Evolutionary conservation across 2,888 invertebrate species (phyloP), one percentile per base, ranked within the genome.

Genomic region (Dynastes hyllus): DNA sequence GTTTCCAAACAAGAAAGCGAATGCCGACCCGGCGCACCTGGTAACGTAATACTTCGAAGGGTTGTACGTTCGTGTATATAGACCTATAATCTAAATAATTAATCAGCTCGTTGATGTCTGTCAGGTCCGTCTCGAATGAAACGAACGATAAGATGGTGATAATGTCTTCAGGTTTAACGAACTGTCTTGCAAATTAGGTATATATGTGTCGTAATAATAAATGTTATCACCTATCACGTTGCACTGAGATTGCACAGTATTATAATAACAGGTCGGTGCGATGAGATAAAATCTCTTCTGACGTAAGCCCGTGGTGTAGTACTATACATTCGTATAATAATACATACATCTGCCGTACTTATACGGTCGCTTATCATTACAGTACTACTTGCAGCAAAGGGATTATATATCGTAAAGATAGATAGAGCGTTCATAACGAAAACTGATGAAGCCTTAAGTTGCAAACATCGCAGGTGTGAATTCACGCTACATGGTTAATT

Each of bases 1-100:
- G 13, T 29, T 29, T 27, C 51, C 70, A 70, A 70, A 70, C 70
- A 70, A 70, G 70, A 70, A 70, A 53, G n/a, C 37, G 16, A 16
- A 66, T 37, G 40, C 40, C 9, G 32, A 29, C 32, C 5, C 53
- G 70, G 51, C 70, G 32, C 70, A 70, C 70, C 70, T 70, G 70
- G 70, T 70, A 70, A 70, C 32, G 27, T 53, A 70, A 70, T 70
- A 70, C 51, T 27, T 16, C 29, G 32, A 70, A 70, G 70, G 70
- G 70, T 51, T 70, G 45, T 45, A 8, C 11, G 45, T 45, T 37
- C 32, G 50, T 69, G 9, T 9, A 50, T 69, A 29, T 53, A 51
- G 50, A 13, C 9, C 29, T 22, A 51, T 53, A 70, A 70, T 53
- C 70, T 70, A 70, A 70, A 70, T 50, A 70, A 70, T 70, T 70